phyloP scores from a whole-genome alignment of 1,140 invertebrate genomes.

The Achroia grisella region DNA sequence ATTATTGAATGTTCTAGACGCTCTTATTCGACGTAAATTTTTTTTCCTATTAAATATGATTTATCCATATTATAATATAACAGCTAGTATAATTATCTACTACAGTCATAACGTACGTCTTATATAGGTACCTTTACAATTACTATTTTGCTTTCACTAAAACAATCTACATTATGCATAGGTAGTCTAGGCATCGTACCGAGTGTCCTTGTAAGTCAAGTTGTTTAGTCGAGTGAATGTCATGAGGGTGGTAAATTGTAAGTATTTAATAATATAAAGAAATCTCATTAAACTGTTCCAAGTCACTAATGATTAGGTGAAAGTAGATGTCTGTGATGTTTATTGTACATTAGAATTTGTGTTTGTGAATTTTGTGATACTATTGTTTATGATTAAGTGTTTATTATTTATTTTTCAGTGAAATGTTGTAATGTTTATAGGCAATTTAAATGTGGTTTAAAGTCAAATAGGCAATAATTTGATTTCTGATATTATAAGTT shows the following conservation, averaged over 20 bases:
- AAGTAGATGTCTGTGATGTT: conserved; percentile 63
- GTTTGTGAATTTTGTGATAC: conserved; percentile 35
- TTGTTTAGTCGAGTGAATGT: conserved; percentile 44
- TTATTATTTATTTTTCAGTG: conserved; percentile 11
- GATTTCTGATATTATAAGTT: not conserved
- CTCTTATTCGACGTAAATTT: too few species aligned
- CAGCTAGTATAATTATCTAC: too few species aligned
- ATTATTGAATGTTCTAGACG: too few species aligned
- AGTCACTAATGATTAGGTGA: conserved; percentile 46
- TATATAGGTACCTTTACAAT: too few species aligned
- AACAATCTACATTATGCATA: too few species aligned
- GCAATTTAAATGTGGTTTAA: conserved; percentile 10
- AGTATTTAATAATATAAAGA: conserved; percentile 40
- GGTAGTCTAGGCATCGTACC: conserved; percentile 11
- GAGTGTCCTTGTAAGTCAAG: conserved; percentile 49
- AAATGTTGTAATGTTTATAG: conserved; percentile 17
- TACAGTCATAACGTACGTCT: too few species aligned
- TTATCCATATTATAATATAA: too few species aligned
- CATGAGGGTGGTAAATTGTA: conserved; percentile 13
- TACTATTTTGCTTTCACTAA: too few species aligned
- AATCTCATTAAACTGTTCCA: conserved; percentile 45
- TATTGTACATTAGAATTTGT: conserved; percentile 40
- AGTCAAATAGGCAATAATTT: conserved; percentile 12
- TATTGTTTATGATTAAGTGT: conserved; percentile 2
- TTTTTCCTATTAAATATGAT: too few species aligned